Conservation (phyloP, 2,113 vertebrate species). For the Brienomyrus longianalis region DNA sequence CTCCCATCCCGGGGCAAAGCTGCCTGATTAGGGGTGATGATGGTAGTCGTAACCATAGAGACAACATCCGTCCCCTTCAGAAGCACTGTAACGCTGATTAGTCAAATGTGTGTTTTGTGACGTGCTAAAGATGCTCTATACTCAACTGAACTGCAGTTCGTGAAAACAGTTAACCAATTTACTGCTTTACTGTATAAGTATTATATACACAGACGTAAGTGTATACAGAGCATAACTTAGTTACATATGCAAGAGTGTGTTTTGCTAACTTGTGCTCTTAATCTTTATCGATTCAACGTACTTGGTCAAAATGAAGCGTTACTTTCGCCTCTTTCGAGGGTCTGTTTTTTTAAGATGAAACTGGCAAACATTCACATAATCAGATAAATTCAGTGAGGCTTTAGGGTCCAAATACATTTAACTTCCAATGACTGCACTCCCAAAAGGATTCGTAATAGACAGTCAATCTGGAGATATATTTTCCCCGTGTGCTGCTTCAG, state of each 20-base stretch:
- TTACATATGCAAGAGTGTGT: background rate
- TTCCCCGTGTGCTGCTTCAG: constrained; percentile 10
- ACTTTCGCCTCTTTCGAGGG: background rate
- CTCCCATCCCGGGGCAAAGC: background rate
- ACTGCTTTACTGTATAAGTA: background rate
- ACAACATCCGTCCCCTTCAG: background rate
- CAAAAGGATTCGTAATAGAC: constrained; percentile 32
- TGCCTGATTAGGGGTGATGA: background rate
- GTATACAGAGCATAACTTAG: background rate
- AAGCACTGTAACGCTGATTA: background rate
- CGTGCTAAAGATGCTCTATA: background rate
- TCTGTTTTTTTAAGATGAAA: constrained; percentile 13
- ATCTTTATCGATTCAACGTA: background rate
- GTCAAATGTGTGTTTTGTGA: background rate
- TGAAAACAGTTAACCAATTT: background rate
- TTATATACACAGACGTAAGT: background rate
- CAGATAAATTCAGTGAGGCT: constrained; percentile 34
- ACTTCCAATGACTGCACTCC: constrained; percentile 27
- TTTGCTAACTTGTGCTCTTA: background rate
- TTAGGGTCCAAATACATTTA: constrained; percentile 31
- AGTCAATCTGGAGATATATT: constrained; percentile 29
- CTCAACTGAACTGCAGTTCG: background rate
- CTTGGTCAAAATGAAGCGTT: background rate
- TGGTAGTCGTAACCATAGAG: background rate
- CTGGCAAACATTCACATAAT: constrained; percentile 29